These are phyloP conservation scores for Plutomurus gul DNA, from an alignment of 1,140 invertebrate genomes.

Conservation along the genomic window DNA sequence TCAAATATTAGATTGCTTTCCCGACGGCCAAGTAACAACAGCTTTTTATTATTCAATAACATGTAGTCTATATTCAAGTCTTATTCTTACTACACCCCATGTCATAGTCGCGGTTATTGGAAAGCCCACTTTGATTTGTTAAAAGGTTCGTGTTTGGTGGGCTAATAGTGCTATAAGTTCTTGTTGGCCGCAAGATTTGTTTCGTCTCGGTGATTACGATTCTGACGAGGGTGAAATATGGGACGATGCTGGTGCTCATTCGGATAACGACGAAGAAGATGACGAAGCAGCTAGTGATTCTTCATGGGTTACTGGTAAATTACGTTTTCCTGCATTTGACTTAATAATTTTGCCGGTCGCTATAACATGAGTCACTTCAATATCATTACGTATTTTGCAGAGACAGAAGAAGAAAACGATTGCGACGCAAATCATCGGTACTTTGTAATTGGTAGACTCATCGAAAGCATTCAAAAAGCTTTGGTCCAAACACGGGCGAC, in stretches of 20 bases:
- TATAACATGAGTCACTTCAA: neutral
- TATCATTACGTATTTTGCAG: conserved; percentile 14
- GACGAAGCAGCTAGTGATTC: conserved; percentile 59
- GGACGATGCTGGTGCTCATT: conserved; percentile 59
- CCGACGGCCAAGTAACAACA: conserved; percentile 67
- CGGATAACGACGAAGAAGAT: conserved; percentile 37
- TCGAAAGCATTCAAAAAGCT: conserved; percentile 49
- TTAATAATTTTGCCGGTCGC: no score
- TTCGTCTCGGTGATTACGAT: conserved; percentile 76
- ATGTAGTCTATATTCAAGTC: neutral
- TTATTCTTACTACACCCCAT: neutral
- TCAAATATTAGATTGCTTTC: conserved; percentile 85
- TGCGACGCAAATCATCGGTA: conserved; percentile 26
- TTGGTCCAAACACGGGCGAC: conserved; percentile 41
- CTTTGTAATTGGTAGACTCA: conserved; percentile 41
- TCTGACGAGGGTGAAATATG: conserved; percentile 77
- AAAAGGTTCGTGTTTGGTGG: conserved; percentile 77
- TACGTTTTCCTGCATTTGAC: neutral
- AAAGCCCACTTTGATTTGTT: no score
- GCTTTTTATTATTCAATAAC: neutral
- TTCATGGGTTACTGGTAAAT: conserved; percentile 75
- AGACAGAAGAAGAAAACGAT: conserved; percentile 51
- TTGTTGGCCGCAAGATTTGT: conserved; percentile 88
- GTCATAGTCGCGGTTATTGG: neutral
- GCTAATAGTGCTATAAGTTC: conserved; percentile 81